These are phyloP conservation scores for Pyrgilauda ruficollis DNA, from an alignment of 2,113 vertebrate species.

Conservation along the genomic window DNA sequence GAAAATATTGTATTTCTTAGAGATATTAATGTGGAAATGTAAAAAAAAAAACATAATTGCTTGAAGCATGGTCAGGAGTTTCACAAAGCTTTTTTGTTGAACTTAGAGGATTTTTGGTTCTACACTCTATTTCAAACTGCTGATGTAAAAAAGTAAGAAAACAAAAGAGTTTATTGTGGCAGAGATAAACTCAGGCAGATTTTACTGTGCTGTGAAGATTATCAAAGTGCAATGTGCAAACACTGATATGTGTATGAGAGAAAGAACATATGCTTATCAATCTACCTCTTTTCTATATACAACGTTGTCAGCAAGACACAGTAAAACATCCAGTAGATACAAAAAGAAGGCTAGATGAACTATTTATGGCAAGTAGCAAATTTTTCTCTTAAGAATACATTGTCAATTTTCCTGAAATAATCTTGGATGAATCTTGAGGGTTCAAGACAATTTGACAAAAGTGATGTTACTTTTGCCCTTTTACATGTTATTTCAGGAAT, in stretches of 20 bases:
- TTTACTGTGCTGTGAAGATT: background rate
- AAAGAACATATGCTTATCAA: background rate
- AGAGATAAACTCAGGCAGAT: background rate
- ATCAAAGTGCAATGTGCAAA: background rate
- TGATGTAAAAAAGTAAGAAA: background rate
- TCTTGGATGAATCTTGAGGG: background rate
- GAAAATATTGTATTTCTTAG: slow-evolving; percentile 31
- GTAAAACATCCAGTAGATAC: background rate
- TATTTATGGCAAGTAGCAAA: background rate
- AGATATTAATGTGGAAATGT: background rate
- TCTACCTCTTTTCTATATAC: background rate
- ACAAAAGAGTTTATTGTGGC: background rate
- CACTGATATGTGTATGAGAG: background rate
- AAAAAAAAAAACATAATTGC: background rate
- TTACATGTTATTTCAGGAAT: background rate
- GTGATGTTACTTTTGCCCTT: background rate
- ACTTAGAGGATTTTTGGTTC: background rate
- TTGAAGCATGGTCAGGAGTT: background rate
- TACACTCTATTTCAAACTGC: background rate
- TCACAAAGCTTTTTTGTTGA: background rate
- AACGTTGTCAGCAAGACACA: background rate
- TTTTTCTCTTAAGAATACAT: background rate
- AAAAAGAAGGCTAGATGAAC: background rate
- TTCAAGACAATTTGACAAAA: background rate
- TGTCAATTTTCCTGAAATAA: background rate